Evolutionary conservation across 2,797 vertebrate species (phyloP).

Genomic region (Tragelaphus eurycerus): DNA sequence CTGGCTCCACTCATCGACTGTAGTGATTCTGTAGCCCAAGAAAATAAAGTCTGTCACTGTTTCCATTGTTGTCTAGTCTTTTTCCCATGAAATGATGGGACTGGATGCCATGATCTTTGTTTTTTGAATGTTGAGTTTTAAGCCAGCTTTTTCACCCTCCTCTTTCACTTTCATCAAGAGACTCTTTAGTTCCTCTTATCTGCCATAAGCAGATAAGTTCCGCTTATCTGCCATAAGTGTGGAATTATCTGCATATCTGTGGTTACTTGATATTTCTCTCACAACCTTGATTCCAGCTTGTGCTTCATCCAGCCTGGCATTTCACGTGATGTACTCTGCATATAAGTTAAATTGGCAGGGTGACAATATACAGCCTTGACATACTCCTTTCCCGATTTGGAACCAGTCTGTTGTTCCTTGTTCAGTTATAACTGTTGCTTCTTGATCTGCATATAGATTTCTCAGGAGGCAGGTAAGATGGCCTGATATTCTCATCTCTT

Average conservation of each 20-base stretch:
- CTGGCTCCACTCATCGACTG: not conserved
- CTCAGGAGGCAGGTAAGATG: not conserved
- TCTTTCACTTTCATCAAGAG: not conserved
- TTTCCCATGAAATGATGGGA: not conserved
- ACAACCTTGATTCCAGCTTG: not conserved
- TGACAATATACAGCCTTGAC: not conserved
- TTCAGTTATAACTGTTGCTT: not conserved
- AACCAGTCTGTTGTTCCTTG: not conserved
- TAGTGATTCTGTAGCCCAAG: not conserved
- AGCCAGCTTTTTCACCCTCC: not conserved
- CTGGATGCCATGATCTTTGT: accelerated
- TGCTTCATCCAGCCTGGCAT: not conserved
- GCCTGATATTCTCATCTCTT: not conserved
- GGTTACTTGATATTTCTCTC: not conserved
- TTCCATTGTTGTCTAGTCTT: not conserved
- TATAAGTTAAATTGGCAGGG: not conserved
- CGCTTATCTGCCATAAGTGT: not conserved
- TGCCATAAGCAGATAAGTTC: too few relatives aligned
- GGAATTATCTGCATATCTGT: not conserved
- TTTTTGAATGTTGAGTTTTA: not conserved
- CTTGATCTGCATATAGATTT: not conserved
- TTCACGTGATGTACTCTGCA: not conserved
- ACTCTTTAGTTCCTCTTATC: not conserved
- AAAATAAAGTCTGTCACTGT: not conserved
- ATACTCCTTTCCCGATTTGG: not conserved